Evolutionary conservation across 2,888 invertebrate species (phyloP).

Genomic region (Agrochola lychnidis): DNA sequence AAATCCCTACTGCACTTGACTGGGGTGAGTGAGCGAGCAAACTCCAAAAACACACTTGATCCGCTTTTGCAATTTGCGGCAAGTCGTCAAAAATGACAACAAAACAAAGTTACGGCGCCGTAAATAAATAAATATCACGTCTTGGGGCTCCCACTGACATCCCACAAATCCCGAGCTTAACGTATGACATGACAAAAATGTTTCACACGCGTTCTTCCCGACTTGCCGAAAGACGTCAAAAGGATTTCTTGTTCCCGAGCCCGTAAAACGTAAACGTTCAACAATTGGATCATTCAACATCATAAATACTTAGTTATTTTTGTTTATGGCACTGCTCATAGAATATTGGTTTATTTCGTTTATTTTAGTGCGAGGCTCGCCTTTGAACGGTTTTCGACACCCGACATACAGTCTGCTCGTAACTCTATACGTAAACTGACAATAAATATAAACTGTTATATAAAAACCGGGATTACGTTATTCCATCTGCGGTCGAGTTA

Average conservation of each 20-base stretch:
- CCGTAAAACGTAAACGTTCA: constrained; percentile 50
- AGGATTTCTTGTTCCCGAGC: constrained; percentile 60
- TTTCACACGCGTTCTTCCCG: constrained; percentile 50
- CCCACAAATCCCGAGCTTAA: constrained; percentile 60
- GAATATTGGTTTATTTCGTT: constrained; percentile 71
- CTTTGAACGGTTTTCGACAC: constrained; percentile 73
- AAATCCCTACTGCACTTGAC: neutral
- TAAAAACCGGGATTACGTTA: constrained; percentile 56
- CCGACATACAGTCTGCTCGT: constrained; percentile 63
- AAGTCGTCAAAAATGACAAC: constrained; percentile 27
- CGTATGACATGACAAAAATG: constrained; percentile 63
- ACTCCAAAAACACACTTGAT: constrained; percentile 4
- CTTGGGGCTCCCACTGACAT: constrained; percentile 31
- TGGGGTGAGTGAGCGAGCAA: neutral
- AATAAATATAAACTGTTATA: constrained; percentile 66
- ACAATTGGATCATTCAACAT: constrained; percentile 56
- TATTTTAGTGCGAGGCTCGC: constrained; percentile 58
- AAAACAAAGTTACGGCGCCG: constrained; percentile 34
- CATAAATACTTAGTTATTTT: constrained; percentile 59
- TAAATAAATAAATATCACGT: constrained; percentile 52
- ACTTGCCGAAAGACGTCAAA: constrained; percentile 58
- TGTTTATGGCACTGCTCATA: constrained; percentile 64
- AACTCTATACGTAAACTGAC: constrained; percentile 66
- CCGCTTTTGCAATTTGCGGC: constrained; percentile 28
- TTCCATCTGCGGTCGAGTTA: constrained; percentile 47